These are phyloP conservation scores for Lathamus discolor DNA, from an alignment of 2,113 vertebrate genomes.

Conservation along the genomic window DNA sequence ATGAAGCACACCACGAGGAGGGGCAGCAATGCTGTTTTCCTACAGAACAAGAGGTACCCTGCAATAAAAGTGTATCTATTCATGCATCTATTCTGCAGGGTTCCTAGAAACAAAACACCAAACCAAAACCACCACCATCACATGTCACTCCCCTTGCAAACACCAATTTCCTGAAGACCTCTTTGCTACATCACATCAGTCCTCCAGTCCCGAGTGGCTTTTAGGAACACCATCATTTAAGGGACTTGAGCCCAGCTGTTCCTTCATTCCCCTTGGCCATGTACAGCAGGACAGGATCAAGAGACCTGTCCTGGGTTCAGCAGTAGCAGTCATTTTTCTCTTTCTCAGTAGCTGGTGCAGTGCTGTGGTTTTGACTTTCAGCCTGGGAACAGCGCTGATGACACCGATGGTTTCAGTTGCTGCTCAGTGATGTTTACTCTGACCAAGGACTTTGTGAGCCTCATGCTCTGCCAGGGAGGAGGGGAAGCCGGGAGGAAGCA, in stretches of 20 bases:
- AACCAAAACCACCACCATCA: background rate
- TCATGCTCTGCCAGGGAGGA: no score
- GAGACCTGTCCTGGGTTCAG: background rate
- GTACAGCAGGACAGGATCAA: background rate
- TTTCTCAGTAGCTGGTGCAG: no score
- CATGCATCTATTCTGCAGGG: background rate
- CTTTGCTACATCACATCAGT: background rate
- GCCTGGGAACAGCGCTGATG: no score
- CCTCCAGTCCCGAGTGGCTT: background rate
- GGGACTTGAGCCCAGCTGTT: background rate
- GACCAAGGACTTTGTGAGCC: no score
- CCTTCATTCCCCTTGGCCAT: background rate
- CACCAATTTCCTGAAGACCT: background rate
- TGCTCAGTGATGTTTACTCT: no score
- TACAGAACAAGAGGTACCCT: background rate
- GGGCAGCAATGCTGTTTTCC: background rate
- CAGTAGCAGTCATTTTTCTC: no score
- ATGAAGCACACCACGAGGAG: background rate
- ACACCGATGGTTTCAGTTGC: no score
- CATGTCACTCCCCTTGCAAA: background rate
- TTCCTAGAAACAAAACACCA: background rate
- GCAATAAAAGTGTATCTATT: background rate
- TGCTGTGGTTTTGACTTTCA: no score
- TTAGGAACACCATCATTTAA: background rate
- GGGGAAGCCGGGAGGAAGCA: no score